A percentile compares a stretch with the other conserved stretches of the same genome.
phyloP scores from a whole-genome alignment of 2,797 vertebrate species.

The Denticeps clupeoides region DNA sequence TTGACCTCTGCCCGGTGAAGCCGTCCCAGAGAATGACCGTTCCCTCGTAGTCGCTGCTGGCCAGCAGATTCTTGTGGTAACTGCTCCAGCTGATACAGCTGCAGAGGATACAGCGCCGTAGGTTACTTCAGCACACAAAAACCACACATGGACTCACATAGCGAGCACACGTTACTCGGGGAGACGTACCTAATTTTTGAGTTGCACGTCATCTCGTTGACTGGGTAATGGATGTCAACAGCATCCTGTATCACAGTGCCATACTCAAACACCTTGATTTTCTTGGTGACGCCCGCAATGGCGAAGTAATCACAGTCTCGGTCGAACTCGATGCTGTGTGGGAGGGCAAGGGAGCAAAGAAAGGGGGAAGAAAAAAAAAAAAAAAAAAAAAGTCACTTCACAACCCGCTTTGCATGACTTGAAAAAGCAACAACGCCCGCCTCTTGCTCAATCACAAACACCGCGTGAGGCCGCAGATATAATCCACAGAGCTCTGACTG shows the following conservation, averaged over 20 bases:
- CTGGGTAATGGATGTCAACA: constrained; percentile 97
- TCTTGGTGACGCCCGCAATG: constrained; percentile 97
- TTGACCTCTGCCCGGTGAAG: constrained; percentile 94
- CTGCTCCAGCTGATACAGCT: constrained; percentile 99
- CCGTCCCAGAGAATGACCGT: constrained; percentile 98
- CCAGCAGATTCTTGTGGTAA: constrained; percentile 97
- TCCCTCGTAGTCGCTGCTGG: constrained; percentile 98
- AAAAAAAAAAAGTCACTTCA: constrained; percentile 17
- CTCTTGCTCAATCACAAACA: no score
- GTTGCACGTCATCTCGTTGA: constrained; percentile 99
- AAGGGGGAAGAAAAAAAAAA: neutral
- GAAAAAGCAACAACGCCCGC: no score
- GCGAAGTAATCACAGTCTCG: constrained; percentile 99
- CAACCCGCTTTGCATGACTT: no score
- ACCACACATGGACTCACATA: no score
- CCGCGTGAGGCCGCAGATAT: no score
- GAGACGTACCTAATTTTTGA: constrained; percentile 91
- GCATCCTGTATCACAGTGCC: constrained; percentile 97
- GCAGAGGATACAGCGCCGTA: constrained; percentile 14
- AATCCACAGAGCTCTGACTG: no score
- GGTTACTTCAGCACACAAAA: no score
- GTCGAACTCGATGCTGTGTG: constrained; percentile 92
- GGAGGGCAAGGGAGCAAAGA: no score
- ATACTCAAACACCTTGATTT: constrained; percentile 98
- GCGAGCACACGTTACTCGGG: neutral